phyloP scores from a whole-genome alignment of 2,888 invertebrate genomes.

The Agonopterix heracliana region DNA sequence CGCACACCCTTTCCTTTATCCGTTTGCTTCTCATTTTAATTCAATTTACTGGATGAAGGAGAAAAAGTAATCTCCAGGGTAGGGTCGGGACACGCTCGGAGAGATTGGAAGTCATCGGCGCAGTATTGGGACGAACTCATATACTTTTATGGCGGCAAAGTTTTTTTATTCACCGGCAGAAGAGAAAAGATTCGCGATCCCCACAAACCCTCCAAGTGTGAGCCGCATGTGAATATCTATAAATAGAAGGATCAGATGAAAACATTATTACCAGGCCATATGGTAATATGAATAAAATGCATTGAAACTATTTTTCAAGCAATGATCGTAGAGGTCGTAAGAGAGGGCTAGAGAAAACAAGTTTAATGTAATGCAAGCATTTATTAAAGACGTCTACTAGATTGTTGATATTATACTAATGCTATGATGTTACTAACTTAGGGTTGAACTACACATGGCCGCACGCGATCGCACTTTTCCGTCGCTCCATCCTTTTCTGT shows the following conservation, averaged over 20 bases:
- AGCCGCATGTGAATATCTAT: constrained; percentile 47
- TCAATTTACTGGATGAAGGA: constrained; percentile 72
- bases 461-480: too few species aligned
- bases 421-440: too few species aligned
- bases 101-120: constrained; percentile 72
- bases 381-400: too few species aligned
- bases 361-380: too few species aligned
- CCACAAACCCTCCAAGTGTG: constrained; percentile 42
- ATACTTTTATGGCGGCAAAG: constrained; percentile 70
- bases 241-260: constrained; percentile 41
- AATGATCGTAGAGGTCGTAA: too few species aligned
- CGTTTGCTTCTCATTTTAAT: constrained; percentile 72
- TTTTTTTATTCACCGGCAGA: constrained; percentile 66
- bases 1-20: constrained; percentile 64
- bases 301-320: too few species aligned
- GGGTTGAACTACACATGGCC: too few species aligned
- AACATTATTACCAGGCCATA: constrained; percentile 8
- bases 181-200: constrained; percentile 63
- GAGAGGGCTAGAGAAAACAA: too few species aligned
- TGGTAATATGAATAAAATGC: too few species aligned
- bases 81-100: constrained; percentile 65
- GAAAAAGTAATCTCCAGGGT: constrained; percentile 72
- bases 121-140: constrained; percentile 73
- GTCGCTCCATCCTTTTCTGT: too few species aligned
- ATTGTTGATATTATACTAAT: too few species aligned